Base-by-base conservation (phyloP, 2,113 vertebrate species). In the Scalopus aquaticus region DNA sequence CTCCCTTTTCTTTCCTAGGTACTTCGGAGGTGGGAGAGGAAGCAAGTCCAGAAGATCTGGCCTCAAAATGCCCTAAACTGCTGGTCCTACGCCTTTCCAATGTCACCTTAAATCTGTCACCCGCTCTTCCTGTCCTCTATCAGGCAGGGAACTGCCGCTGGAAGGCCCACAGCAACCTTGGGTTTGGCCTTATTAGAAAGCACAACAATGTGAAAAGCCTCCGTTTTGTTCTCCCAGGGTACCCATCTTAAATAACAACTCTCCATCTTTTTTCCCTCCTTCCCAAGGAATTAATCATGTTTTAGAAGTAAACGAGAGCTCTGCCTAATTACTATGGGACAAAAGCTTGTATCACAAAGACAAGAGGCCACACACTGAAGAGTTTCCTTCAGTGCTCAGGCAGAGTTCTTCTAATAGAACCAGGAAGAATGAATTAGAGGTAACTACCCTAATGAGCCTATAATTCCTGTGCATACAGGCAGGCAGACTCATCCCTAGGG, bases 391-490 rank as follows among this genome's bases (percentile, higher is more conserved):
- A 95, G 62, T 37, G 76, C 78, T 67, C 70, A 73, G 82, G 78
- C 42, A 28, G 51, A 96, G 90, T 60, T 97, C 96, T 97, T 96
- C 94, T 93, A 96, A 97, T 22, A 95, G 95, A 97, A 97, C 88
- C 95, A 98, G 69, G 86, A 98, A 97, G 96, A 95, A 88, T 69
- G 24, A 69, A 24, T 62, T 20, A 86, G 91, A 81, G 89, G 82
- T 73, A 81, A 93, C 44, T 76, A 49, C 76, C 89, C 96, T 94
- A 95, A 95, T n/a, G 96, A 88, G 65, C 90, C 88, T 39, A 83
- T 79, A 74, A 97, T 94, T 95, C 90, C 17, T 93, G 88, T 49
- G 91, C 0, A 4, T 60, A 94, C 64, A 88, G 94, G 95, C 96
- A 92, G 92, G 93, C 39, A 88, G 90, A 93, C 62, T 93, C 88